These are phyloP conservation scores for Vespertilio murinus DNA, from an alignment of 2,797 vertebrate genomes.

Conservation along the genomic window DNA sequence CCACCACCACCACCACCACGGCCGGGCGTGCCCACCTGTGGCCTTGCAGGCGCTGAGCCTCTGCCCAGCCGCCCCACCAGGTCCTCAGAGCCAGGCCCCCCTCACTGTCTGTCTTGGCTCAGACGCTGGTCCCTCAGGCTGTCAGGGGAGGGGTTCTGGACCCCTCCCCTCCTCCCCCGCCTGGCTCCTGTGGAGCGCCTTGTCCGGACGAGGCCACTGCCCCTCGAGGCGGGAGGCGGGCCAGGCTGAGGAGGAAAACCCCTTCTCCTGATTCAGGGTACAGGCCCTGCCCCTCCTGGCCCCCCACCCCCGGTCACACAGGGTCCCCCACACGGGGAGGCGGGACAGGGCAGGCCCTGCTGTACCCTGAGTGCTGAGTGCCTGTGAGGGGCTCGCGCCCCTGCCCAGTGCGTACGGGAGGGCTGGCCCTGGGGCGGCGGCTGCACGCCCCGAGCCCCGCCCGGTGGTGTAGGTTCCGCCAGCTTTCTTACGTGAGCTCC, in stretches of 20 bases:
- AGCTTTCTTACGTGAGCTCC: background rate
- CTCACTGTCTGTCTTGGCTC: background rate
- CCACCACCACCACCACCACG: too few relatives aligned
- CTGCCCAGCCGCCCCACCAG: accelerated
- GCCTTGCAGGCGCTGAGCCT: background rate
- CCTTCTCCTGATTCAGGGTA: background rate
- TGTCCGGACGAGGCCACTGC: too few relatives aligned
- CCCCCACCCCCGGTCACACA: too few relatives aligned
- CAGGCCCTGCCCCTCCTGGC: background rate
- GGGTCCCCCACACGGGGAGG: background rate
- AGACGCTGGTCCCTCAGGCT: background rate
- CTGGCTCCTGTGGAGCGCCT: too few relatives aligned
- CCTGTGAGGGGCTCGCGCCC: too few relatives aligned
- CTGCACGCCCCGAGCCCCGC: accelerated
- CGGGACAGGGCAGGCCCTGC: too few relatives aligned
- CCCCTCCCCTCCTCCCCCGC: too few relatives aligned
- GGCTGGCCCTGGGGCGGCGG: accelerated
- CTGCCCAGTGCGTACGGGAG: too few relatives aligned
- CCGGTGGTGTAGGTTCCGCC: accelerated
- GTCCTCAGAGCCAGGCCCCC: background rate
- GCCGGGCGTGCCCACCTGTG: background rate
- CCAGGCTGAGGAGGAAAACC: background rate
- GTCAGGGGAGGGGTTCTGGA: background rate
- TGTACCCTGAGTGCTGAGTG: too few relatives aligned
- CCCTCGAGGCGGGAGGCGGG: too few relatives aligned